These are phyloP conservation scores for Epinotia bilunana DNA, from an alignment of 2,888 invertebrate genomes.

Conservation along the genomic window DNA sequence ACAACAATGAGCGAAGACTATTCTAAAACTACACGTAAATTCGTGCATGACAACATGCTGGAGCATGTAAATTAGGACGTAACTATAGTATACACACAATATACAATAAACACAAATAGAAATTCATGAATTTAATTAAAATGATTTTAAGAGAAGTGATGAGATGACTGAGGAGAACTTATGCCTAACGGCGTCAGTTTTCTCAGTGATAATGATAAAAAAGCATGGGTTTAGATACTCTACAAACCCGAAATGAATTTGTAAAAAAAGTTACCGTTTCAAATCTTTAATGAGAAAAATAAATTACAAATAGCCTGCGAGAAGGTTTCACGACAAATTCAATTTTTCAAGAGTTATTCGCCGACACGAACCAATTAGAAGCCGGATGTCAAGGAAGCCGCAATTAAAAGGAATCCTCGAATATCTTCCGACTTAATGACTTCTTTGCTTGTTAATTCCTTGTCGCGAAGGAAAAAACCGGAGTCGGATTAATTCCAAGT, in stretches of 20 bases:
- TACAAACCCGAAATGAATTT: background rate
- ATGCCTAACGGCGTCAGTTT: constrained; percentile 25
- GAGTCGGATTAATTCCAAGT: constrained; percentile 84
- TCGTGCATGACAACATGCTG: too few relatives aligned
- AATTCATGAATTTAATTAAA: too few relatives aligned
- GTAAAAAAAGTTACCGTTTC: background rate
- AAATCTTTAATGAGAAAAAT: constrained; percentile 40
- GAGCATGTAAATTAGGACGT: too few relatives aligned
- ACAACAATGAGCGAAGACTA: too few relatives aligned
- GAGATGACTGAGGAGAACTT: background rate
- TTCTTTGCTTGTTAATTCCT: constrained; percentile 85
- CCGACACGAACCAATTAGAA: constrained; percentile 81
- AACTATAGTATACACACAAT: too few relatives aligned
- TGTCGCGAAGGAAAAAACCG: constrained; percentile 81
- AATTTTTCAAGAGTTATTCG: constrained; percentile 73
- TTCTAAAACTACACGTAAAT: too few relatives aligned
- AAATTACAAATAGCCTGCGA: constrained; percentile 46
- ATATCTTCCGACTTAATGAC: constrained; percentile 83
- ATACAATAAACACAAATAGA: too few relatives aligned
- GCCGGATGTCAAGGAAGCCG: constrained; percentile 77
- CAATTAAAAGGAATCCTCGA: constrained; percentile 83
- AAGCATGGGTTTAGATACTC: background rate
- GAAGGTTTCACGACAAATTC: constrained; percentile 64
- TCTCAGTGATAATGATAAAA: background rate
- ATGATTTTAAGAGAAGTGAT: too few relatives aligned